These are phyloP conservation scores for Apodemus sylvaticus DNA, from an alignment of 2,113 vertebrate species.

Conservation along the genomic window DNA sequence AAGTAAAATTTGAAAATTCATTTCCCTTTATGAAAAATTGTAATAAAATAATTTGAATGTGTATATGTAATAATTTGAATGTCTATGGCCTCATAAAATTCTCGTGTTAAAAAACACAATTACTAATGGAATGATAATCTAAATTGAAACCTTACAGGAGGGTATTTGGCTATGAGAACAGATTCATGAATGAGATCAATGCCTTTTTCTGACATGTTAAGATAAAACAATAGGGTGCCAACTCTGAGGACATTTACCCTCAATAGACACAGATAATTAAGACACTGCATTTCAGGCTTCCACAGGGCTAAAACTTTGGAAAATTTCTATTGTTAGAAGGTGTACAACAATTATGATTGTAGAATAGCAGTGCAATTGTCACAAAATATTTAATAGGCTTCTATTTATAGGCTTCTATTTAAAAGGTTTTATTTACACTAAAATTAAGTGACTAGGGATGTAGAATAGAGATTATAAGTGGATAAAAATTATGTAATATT, in stretches of 20 bases:
- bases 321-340: not conserved
- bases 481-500: not conserved
- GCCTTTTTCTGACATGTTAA: fast-evolving
- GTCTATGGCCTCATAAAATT: not conserved
- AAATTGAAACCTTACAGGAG: not conserved
- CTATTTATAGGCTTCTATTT: not conserved
- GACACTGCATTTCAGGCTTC: not conserved
- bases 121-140: not conserved
- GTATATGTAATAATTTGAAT: not conserved
- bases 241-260: not conserved
- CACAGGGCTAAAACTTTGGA: too few relatives aligned
- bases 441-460: not conserved
- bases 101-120: not conserved
- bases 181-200: not conserved
- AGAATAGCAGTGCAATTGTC: not conserved
- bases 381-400: not conserved
- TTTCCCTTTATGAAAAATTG: not conserved
- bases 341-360: not conserved
- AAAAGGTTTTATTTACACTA: not conserved
- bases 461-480: not conserved
- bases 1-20: not conserved
- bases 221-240: fast-evolving
- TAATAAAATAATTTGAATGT: not conserved
- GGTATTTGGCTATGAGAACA: not conserved
- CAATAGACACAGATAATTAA: too few relatives aligned